A percentile compares a stretch with the other conserved stretches of the same genome.
Conservation (phyloP, 2,797 vertebrate genomes). For the Eutrigla gurnardus region DNA sequence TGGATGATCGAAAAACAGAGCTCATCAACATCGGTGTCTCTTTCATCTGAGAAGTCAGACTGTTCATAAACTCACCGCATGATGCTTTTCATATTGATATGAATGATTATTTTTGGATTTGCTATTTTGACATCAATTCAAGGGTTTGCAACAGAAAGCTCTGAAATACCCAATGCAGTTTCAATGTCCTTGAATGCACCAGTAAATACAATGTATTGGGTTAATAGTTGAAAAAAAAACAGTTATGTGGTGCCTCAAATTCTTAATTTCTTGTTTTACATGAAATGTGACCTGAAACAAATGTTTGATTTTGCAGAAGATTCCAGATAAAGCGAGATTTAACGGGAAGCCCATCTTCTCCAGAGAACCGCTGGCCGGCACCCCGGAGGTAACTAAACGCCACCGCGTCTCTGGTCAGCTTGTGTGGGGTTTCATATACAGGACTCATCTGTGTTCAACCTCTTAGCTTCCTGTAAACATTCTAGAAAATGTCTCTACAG, state of each 20-base stretch:
- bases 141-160: background rate
- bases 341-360: conserved; percentile 51
- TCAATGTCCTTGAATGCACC: background rate
- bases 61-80: background rate
- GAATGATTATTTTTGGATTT: background rate
- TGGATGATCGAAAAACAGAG: background rate
- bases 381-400: conserved; percentile 57
- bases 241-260: no score
- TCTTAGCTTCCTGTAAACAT: background rate
- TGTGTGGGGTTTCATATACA: background rate
- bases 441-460: background rate
- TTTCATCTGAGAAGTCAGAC: background rate
- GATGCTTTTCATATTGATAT: background rate
- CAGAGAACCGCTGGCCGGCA: background rate
- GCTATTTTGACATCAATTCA: background rate
- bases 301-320: conserved; percentile 46
- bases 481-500: background rate
- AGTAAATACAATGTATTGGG: background rate
- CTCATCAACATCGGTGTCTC: background rate
- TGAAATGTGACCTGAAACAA: background rate
- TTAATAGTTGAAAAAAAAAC: background rate
- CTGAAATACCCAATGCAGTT: background rate
- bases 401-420: no score
- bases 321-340: fast-evolving
- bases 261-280: background rate